Conservation (phyloP, 2,888 invertebrate species). For the Steinernema hermaphroditum region DNA sequence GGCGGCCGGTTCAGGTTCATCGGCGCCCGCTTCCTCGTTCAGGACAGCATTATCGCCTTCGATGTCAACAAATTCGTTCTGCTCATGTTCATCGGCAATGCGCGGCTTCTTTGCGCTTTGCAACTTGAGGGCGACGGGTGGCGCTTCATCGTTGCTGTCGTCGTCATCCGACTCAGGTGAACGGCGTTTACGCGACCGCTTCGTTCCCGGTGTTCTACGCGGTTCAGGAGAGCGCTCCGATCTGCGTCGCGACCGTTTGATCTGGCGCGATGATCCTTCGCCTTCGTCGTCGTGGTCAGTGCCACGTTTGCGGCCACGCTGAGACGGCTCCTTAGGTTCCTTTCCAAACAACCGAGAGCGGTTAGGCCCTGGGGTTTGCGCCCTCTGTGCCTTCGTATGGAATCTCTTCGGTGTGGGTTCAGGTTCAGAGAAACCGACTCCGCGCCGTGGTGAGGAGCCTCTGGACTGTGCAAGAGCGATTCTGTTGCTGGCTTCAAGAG, state of each 20-base stretch:
- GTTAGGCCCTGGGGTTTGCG: no score
- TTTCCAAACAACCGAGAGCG: no score
- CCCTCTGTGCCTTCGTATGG: no score
- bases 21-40: not conserved
- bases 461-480: not conserved
- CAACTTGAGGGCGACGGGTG: not conserved
- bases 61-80: not conserved
- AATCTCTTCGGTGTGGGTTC: not conserved
- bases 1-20: not conserved
- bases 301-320: no score
- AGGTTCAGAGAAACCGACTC: not conserved
- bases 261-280: no score
- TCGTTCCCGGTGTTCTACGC: no score
- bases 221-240: no score
- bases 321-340: no score
- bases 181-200: no score
- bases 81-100: not conserved
- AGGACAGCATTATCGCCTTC: not conserved
- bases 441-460: not conserved
- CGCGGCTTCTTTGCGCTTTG: not conserved
- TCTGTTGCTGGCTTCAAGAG: not conserved
- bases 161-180: not conserved
- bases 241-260: no score
- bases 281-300: no score
- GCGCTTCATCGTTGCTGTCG: not conserved